Base-by-base conservation (phyloP, 2,113 vertebrate genomes). In the Noturus placidus region DNA sequence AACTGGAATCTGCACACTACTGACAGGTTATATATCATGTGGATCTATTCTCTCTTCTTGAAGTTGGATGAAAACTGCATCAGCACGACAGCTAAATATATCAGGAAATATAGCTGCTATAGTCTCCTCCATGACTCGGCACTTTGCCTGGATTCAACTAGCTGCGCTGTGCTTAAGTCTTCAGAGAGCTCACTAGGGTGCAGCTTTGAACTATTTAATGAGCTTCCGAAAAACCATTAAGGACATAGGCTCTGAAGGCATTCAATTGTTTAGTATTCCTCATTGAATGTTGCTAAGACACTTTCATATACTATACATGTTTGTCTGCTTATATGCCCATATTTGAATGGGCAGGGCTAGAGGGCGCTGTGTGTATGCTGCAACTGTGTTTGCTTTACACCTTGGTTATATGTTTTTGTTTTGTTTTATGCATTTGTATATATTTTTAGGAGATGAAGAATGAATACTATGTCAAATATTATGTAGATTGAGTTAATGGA, bases 21-120 rank as follows among this genome's bases (percentile, higher is more conserved):
- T 91, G 89, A 77, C 89, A 88, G 89, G 86, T 87, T 86, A 59
- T 91, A 86, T 74, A 87, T 90, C 88, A 89, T 88, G 69, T 20
- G 74, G 88, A 88, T 88, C 77, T 78, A 85, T 85, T 89, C 54
- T 38, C 61, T 83, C 22, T 79, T 33, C 46, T 84, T 61, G 50
- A 82, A 89, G 79, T 52, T 30, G 63, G 80, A 67, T 77, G 86
- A 87, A 82, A 83, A 67, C 86, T 70, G 63, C 76, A 4, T 67
- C 74, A 50, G 78, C 8, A 63, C 65, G 84, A 88, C 83, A 80
- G 88, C 57, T 84, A 84, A 89, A 89, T 89, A 82, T 86, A 91
- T 88, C 85, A 90, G 87, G 82, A 82, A 85, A 87, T 67, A 63
- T 56, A 82, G 33, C 35, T 14, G 79, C 77, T 56, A 83, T 8